Conservation (phyloP, 2,797 vertebrate species). For the Mycteria americana region DNA sequence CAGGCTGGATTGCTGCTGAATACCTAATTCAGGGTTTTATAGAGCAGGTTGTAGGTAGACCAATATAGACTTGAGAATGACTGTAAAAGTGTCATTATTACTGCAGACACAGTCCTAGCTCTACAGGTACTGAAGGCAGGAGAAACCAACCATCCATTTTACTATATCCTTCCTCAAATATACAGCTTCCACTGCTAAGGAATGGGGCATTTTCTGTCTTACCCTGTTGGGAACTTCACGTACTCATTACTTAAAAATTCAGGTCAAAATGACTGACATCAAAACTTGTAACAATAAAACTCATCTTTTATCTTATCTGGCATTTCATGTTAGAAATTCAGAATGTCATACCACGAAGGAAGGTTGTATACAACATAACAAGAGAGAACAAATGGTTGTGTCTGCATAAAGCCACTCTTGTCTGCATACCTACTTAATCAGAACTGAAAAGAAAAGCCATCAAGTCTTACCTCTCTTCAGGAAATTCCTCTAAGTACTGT, state of each 20-base stretch:
- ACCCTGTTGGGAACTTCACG: neutral
- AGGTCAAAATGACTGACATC: neutral
- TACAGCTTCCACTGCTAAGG: neutral
- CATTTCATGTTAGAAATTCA: neutral
- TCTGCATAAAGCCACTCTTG: neutral
- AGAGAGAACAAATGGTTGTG: neutral
- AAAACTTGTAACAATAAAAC: neutral
- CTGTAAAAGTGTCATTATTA: neutral
- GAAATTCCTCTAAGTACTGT: conserved; percentile 90
- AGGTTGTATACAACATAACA: fast-evolving
- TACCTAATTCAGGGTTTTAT: neutral
- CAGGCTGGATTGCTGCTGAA: neutral
- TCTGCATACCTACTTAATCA: neutral
- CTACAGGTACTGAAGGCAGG: neutral
- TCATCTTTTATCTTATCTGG: neutral
- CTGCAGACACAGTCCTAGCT: neutral
- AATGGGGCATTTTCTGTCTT: neutral
- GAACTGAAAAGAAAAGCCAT: neutral
- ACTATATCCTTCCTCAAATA: neutral
- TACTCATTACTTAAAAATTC: neutral
- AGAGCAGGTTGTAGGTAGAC: neutral
- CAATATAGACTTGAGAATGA: neutral
- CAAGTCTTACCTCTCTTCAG: conserved; percentile 87
- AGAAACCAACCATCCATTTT: neutral
- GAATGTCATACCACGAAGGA: neutral